phyloP scores from a whole-genome alignment of 2,797 vertebrate species.

The Pempheris klunzingeri region DNA sequence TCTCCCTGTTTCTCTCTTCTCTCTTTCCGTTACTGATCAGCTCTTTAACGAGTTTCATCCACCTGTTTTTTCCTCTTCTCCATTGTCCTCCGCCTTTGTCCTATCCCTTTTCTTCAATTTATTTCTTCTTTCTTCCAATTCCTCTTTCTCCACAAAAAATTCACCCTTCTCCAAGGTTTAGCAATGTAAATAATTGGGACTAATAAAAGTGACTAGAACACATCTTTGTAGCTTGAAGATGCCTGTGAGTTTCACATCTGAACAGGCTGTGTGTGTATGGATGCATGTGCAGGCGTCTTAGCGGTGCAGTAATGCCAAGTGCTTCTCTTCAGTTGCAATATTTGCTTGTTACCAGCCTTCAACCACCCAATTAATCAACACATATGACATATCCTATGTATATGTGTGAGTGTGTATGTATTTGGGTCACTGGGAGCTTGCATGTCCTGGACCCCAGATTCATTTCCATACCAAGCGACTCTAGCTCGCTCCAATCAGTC shows the following conservation, averaged over 20 bases:
- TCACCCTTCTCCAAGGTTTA: constrained; percentile 63
- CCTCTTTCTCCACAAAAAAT: constrained; percentile 58
- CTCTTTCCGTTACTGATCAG: neutral
- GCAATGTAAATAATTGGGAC: constrained; percentile 80
- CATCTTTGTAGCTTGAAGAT: constrained; percentile 81
- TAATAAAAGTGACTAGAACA: constrained; percentile 84
- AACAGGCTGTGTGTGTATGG: neutral
- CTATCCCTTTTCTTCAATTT: neutral
- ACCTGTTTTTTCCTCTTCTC: neutral
- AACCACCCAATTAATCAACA: constrained; percentile 69
- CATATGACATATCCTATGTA: constrained; percentile 42
- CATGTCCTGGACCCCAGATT: constrained; percentile 53
- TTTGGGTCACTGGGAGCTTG: constrained; percentile 71
- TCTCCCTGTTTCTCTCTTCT: neutral
- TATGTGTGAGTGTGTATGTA: constrained; percentile 39
- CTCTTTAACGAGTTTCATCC: constrained; percentile 5
- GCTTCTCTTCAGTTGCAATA: constrained; percentile 19
- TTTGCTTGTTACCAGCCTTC: constrained; percentile 53
- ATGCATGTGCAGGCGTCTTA: constrained; percentile 38
- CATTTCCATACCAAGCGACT: constrained; percentile 71
- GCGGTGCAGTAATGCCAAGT: constrained; percentile 55
- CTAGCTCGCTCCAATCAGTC: constrained; percentile 63
- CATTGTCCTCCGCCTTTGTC: neutral
- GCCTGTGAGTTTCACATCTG: constrained; percentile 64
- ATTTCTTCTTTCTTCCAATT: too few species aligned